phyloP scores from a whole-genome alignment of 2,888 invertebrate genomes.

The Lithophane semibrunnea region DNA sequence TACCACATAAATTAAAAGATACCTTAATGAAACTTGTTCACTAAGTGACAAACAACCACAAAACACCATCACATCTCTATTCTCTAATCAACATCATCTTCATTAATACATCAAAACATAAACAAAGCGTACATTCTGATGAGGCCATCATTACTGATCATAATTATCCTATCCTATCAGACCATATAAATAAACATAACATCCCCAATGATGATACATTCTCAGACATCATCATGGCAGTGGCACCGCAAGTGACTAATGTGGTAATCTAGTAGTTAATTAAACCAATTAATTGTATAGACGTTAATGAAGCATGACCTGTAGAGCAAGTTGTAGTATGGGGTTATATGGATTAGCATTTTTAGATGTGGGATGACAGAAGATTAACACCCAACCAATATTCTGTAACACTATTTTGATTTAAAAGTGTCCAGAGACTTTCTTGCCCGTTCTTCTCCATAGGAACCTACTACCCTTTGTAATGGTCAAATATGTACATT shows the following conservation, averaged over 20 bases:
- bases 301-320: constrained; percentile 62
- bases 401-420: neutral
- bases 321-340: constrained; percentile 52
- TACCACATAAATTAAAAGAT: neutral
- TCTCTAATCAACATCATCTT: constrained; percentile 9
- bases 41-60: constrained; percentile 25
- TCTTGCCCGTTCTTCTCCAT: neutral
- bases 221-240: constrained; percentile 35
- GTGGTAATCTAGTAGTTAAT: constrained; percentile 64
- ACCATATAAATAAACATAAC: constrained; percentile 14
- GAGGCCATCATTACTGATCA: constrained; percentile 7
- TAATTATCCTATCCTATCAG: constrained; percentile 41
- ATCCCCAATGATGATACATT: constrained; percentile 28
- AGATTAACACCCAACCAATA: neutral
- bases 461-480: neutral
- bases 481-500: neutral
- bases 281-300: constrained; percentile 67
- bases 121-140: constrained; percentile 20
- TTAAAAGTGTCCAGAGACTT: neutral
- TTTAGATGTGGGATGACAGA: neutral
- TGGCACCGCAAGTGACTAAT: constrained; percentile 42
- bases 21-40: neutral
- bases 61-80: neutral
- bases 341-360: constrained; percentile 24
- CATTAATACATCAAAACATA: constrained; percentile 23